Evolutionary conservation across 2,113 vertebrate species (phyloP).

Genomic region (Centropus bengalensis): DNA sequence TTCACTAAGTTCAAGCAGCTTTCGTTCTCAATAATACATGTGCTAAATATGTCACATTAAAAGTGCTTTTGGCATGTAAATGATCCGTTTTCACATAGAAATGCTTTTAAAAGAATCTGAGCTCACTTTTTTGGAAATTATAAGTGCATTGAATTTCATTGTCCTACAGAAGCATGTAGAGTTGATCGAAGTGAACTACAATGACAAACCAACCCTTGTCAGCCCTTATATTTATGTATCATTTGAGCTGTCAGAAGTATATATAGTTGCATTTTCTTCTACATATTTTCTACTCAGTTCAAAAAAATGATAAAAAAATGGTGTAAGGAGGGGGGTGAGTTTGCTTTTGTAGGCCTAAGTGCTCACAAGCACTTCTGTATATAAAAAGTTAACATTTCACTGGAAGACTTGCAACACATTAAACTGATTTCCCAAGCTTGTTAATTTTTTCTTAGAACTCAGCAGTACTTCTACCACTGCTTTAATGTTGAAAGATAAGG

Average conservation of each 20-base stretch:
- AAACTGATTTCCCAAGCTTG: conserved; percentile 66
- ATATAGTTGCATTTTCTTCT: conserved; percentile 78
- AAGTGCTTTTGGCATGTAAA: conserved; percentile 92
- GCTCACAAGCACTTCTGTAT: conserved; percentile 56
- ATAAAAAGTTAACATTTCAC: conserved; percentile 72
- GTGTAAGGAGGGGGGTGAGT: conserved; percentile 52
- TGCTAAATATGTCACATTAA: conserved; percentile 95
- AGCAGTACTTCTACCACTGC: conserved; percentile 40
- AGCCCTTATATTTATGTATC: conserved; percentile 84
- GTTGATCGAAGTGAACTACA: conserved; percentile 82
- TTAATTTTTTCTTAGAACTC: conserved; percentile 63
- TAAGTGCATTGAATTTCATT: conserved; percentile 88
- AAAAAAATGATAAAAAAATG: conserved; percentile 37
- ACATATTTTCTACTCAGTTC: conserved; percentile 75
- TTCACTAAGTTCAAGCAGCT: conserved; percentile 90
- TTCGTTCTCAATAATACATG: conserved; percentile 93
- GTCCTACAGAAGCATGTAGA: conserved; percentile 85
- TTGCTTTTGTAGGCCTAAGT: conserved; percentile 56
- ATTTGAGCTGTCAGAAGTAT: conserved; percentile 84
- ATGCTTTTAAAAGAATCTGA: conserved; percentile 84
- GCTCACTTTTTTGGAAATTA: conserved; percentile 83
- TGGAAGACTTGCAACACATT: conserved; percentile 46
- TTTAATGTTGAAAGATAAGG: conserved; percentile 62
- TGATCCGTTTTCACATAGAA: conserved; percentile 89
- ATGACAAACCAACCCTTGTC: conserved; percentile 83